Percentiles rank a stretch among this genome's conserved stretches.
Evolutionary conservation across 2,113 vertebrate genomes (phyloP).

Genomic region (Pituophis catenifer): DNA sequence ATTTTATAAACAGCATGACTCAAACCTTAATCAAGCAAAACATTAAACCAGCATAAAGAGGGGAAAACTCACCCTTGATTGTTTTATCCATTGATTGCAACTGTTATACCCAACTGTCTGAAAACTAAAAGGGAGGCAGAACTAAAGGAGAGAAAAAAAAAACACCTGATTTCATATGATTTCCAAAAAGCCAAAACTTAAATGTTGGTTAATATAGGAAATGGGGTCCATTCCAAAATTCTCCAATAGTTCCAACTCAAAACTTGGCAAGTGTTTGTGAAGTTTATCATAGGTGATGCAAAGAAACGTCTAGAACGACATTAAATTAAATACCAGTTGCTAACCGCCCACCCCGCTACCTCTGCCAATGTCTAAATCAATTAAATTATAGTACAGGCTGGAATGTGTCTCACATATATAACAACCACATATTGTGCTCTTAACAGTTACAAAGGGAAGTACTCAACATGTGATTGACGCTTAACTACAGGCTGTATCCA

Average conservation of each 20-base stretch:
- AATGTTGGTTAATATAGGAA: neutral
- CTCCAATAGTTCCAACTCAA: neutral
- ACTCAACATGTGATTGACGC: conserved; percentile 28
- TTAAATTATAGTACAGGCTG: conserved; percentile 28
- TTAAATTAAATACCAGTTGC: conserved; percentile 22
- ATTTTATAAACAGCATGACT: neutral
- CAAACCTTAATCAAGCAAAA: neutral
- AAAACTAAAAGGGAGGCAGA: neutral
- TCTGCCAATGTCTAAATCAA: neutral
- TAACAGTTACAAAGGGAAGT: conserved; percentile 11
- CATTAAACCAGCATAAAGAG: neutral
- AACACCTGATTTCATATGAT: neutral
- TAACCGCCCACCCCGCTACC: conserved; percentile 8
- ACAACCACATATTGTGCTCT: conserved; percentile 1
- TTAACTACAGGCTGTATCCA: conserved; percentile 15
- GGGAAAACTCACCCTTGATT: neutral
- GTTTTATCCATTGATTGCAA: neutral
- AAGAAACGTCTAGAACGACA: conserved; percentile 13
- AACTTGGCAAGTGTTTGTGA: neutral
- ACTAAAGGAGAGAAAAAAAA: neutral
- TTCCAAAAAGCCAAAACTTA: neutral
- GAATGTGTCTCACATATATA: neutral
- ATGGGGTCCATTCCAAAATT: neutral
- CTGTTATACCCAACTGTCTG: neutral
- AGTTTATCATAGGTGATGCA: conserved; percentile 21